A percentile compares a stretch with the other conserved stretches of the same genome.
Evolutionary conservation across 2,113 vertebrate species (phyloP).

Genomic region (Noctilio leporinus): DNA sequence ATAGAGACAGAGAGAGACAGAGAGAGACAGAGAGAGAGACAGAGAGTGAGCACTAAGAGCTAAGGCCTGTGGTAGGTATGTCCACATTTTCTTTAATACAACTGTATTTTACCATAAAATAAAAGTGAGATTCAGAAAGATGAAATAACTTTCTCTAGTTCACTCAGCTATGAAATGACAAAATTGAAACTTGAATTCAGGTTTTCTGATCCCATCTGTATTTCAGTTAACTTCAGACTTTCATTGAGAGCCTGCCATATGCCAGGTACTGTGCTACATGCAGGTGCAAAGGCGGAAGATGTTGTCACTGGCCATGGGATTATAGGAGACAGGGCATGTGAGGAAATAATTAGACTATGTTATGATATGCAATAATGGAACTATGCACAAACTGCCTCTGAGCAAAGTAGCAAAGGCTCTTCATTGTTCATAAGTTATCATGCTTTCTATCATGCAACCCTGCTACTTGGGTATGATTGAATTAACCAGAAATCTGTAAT

Average conservation of each 20-base stretch:
- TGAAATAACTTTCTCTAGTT: neutral
- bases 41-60: neutral
- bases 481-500: neutral
- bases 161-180: neutral
- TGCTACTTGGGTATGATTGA: neutral
- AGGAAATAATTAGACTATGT: neutral
- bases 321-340: neutral
- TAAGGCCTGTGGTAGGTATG: neutral
- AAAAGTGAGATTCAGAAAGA: neutral
- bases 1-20: neutral
- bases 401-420: neutral
- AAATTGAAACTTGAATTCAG: neutral
- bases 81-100: neutral
- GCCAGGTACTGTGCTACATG: neutral
- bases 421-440: neutral
- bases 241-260: neutral
- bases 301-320: neutral
- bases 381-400: neutral
- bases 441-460: neutral
- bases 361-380: neutral
- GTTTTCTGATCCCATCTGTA: neutral
- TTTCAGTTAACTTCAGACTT: neutral
- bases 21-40: too few relatives aligned
- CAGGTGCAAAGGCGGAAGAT: neutral
- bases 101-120: neutral